Conservation (phyloP, 2,113 vertebrate genomes). For the Myotis brandtii region DNA sequence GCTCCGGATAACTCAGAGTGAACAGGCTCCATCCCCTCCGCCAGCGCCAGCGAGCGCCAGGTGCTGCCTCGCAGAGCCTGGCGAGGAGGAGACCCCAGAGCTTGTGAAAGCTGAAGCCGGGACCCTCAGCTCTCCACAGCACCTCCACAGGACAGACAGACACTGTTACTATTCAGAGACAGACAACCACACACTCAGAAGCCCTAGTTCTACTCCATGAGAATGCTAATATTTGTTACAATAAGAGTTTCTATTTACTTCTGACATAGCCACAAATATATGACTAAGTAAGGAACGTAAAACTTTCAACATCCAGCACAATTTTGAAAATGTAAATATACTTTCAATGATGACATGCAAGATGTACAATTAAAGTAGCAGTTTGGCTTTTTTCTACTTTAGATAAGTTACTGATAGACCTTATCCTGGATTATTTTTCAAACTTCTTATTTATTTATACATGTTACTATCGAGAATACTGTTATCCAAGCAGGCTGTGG, state of each 20-base stretch:
- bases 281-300: background rate
- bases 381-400: conserved; percentile 1
- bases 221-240: background rate
- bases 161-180: background rate
- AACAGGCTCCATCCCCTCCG: background rate
- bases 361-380: background rate
- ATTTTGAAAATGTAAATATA: background rate
- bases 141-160: background rate
- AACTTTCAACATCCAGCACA: background rate
- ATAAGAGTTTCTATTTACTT: background rate
- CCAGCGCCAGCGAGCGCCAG: background rate
- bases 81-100: background rate
- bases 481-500: background rate
- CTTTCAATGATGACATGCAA: background rate
- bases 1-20: background rate
- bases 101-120: background rate
- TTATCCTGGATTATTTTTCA: background rate
- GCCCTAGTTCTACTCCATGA: background rate
- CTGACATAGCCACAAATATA: background rate
- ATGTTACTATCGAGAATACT: background rate
- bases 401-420: background rate
- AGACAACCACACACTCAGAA: background rate
- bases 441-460: background rate
- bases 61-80: background rate
- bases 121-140: background rate